These are phyloP conservation scores for Euura lappo DNA, from an alignment of 1,140 invertebrate genomes.

Conservation along the genomic window DNA sequence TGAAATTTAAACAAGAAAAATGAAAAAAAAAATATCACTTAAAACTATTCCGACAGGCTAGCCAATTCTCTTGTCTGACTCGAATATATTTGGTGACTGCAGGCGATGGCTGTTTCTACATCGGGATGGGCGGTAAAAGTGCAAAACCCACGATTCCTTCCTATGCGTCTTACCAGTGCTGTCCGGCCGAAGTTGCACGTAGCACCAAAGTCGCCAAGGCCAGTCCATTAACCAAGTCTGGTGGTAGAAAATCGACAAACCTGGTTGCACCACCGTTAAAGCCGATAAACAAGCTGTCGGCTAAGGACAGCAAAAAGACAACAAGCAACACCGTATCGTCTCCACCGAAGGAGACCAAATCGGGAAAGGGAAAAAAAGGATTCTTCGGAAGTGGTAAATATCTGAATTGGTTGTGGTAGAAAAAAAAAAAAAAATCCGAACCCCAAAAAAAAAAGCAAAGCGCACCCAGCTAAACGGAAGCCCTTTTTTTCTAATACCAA, in stretches of 20 bases:
- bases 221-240: slow-evolving; percentile 53
- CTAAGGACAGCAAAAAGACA: slow-evolving; percentile 58
- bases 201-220: slow-evolving; percentile 74
- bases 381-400: slow-evolving; percentile 82
- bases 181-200: slow-evolving; percentile 80
- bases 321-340: slow-evolving; percentile 37
- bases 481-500: background rate
- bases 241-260: slow-evolving; percentile 20
- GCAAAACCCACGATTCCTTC: slow-evolving; percentile 74
- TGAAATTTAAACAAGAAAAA: slow-evolving; percentile 27
- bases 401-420: slow-evolving; percentile 68
- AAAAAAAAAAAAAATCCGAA: background rate
- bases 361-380: slow-evolving; percentile 77
- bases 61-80: slow-evolving; percentile 51
- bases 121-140: slow-evolving; percentile 86
- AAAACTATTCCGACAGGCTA: slow-evolving; percentile 34
- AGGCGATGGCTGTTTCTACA: slow-evolving; percentile 95
- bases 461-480: background rate
- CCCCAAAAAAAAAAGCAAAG: slow-evolving; percentile 2
- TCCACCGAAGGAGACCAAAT: slow-evolving; percentile 52
- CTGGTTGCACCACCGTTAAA: slow-evolving; percentile 42
- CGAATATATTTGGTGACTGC: slow-evolving; percentile 64
- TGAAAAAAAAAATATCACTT: slow-evolving; percentile 28
- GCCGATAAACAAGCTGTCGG: slow-evolving; percentile 57
- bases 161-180: slow-evolving; percentile 89